Evolutionary conservation across 2,888 invertebrate genomes (phyloP), one percentile per base, ranked within the genome.

Genomic region (Lomographa bimaculata): DNA sequence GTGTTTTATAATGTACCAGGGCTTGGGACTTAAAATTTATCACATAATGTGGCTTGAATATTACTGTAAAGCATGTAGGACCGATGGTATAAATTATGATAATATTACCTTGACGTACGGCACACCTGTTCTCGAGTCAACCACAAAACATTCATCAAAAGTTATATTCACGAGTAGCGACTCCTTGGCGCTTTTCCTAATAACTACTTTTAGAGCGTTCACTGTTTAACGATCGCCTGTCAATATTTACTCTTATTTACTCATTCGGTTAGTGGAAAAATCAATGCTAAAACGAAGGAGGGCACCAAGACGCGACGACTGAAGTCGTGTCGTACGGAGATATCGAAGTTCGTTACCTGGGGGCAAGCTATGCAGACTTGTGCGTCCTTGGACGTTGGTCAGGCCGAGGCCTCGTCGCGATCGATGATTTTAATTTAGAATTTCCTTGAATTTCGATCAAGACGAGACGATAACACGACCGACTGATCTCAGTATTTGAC

Each of bases 191-290:
- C n/a, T n/a, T n/a, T n/a, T n/a, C n/a, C n/a, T n/a, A n/a, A n/a
- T n/a, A n/a, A n/a, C n/a, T n/a, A n/a, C n/a, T n/a, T n/a, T n/a
- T n/a, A n/a, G n/a, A n/a, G n/a, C n/a, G n/a, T 29, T 20, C 6
- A 29, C 14, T 20, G 17, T 32, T 33, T 21, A 19, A 39, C 24
- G 20, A 37, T 26, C 21, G 23, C 25, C 44, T 14, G 14, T 39
- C 60, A 69, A 66, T 72, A 67, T 74, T 77, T 71, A 72, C 73
- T 57, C 47, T 65, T 72, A 67, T 74, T 77, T 71, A 72, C 73
- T 57, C 47, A 48, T 53, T 53, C 40, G 40, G 61, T 76, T n/a
- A 73, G 73, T 71, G 53, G 71, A 77, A 81, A 82, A 82, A 80
- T 81, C 81, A 77, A 81, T 82, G 78, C 55, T 51, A 41, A 41